phyloP scores from a whole-genome alignment of 2,113 vertebrate genomes.

The Dicerorhinus sumatrensis region DNA sequence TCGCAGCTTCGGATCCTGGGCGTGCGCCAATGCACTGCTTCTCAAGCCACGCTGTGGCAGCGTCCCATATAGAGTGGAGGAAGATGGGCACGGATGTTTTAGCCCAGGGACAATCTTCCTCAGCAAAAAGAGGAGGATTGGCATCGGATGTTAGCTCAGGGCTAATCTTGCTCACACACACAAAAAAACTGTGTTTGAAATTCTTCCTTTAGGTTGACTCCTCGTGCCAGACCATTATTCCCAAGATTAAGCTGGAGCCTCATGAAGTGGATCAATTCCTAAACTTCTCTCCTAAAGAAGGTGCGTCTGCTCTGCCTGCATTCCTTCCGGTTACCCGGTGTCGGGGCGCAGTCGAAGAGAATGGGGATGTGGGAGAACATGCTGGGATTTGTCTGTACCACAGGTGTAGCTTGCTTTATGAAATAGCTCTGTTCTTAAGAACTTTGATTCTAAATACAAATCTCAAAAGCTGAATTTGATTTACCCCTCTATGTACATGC shows the following conservation, averaged over 20 bases:
- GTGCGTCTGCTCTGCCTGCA: slow-evolving; percentile 76
- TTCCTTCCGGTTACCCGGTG: fast-evolving
- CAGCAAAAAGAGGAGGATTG: too few species aligned
- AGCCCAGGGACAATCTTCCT: too few species aligned
- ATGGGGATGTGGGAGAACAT: background rate
- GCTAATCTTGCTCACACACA: too few species aligned
- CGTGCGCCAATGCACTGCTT: too few species aligned
- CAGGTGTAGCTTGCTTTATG: background rate
- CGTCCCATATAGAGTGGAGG: too few species aligned
- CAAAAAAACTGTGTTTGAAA: slow-evolving; percentile 60
- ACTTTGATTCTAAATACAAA: background rate
- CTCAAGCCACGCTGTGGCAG: too few species aligned
- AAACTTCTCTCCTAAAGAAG: slow-evolving; percentile 96
- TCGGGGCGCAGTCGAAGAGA: fast-evolving
- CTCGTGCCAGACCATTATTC: slow-evolving; percentile 89
- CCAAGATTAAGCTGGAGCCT: slow-evolving; percentile 98
- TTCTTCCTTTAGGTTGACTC: slow-evolving; percentile 90
- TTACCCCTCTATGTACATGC: background rate
- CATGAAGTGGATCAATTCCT: slow-evolving; percentile 99
- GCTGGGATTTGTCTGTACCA: background rate
- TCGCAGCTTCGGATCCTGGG: too few species aligned
- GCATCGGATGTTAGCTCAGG: too few species aligned
- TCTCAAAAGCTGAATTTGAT: background rate
- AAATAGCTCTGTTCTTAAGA: background rate
- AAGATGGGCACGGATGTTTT: too few species aligned